These are phyloP conservation scores for Sipunculus nudus DNA, from an alignment of 2,888 invertebrate genomes.

Conservation along the genomic window DNA sequence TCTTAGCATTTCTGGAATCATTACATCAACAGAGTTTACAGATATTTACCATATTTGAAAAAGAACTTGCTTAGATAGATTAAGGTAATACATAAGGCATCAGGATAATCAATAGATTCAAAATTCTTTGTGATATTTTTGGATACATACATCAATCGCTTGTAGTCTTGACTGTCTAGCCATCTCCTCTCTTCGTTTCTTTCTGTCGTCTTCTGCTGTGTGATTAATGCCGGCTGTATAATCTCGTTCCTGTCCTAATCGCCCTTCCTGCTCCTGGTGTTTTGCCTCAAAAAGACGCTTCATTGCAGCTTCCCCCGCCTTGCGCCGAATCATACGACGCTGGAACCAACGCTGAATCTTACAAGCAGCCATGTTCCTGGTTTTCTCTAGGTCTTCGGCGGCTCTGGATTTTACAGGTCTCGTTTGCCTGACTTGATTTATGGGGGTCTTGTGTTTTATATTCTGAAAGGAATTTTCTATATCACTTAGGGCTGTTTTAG, in stretches of 20 bases:
- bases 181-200: constrained; percentile 54
- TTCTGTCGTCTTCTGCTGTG: constrained; percentile 51
- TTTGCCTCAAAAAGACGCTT: constrained; percentile 56
- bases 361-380: constrained; percentile 50
- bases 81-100: too few species aligned
- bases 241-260: constrained; percentile 41
- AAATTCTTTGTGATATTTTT: too few species aligned
- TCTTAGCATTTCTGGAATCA: too few species aligned
- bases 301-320: constrained; percentile 57
- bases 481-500: constrained; percentile 55
- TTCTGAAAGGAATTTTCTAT: constrained; percentile 64
- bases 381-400: constrained; percentile 55
- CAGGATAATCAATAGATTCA: too few species aligned
- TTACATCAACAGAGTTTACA: too few species aligned
- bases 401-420: background rate
- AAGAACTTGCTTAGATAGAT: too few species aligned
- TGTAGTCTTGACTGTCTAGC: constrained; percentile 57
- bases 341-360: constrained; percentile 62
- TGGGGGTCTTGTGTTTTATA: constrained; percentile 63
- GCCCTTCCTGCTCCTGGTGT: constrained; percentile 39
- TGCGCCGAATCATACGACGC: constrained; percentile 42
- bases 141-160: constrained; percentile 56
- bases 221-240: constrained; percentile 28
- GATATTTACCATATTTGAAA: too few species aligned
- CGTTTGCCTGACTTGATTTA: constrained; percentile 52